Conservation (phyloP, 2,797 vertebrate species). For the Etheostoma nigrum region DNA sequence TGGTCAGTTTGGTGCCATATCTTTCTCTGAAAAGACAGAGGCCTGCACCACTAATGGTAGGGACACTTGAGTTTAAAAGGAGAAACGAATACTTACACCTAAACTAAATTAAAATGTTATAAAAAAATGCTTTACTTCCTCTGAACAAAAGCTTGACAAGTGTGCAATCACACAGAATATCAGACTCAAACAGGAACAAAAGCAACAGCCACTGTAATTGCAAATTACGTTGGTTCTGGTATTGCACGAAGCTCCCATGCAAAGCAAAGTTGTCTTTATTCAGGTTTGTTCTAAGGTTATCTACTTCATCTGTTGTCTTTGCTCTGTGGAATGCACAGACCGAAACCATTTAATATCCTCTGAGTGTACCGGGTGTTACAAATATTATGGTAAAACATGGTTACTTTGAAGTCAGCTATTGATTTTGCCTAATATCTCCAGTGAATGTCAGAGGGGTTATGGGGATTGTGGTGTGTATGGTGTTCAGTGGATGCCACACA, state of each 20-base stretch:
- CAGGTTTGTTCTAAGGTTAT: conserved; percentile 72
- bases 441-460: conserved; percentile 58
- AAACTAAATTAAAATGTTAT: neutral
- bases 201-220: conserved; percentile 23
- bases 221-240: conserved; percentile 8
- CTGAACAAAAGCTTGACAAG: conserved; percentile 6
- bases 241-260: conserved; percentile 54
- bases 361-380: conserved; percentile 48
- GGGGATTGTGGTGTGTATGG: conserved; percentile 54
- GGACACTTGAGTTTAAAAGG: neutral
- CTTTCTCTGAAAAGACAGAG: neutral
- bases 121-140: neutral
- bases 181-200: conserved; percentile 27
- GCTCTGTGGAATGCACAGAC: conserved; percentile 65
- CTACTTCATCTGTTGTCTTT: conserved; percentile 71
- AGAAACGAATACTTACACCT: neutral
- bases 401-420: conserved; percentile 73
- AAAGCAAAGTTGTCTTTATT: conserved; percentile 72
- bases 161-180: neutral
- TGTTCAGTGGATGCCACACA: conserved; percentile 36
- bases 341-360: conserved; percentile 71
- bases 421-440: conserved; percentile 71
- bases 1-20: neutral
- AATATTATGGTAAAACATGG: conserved; percentile 63
- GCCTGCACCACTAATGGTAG: neutral